Conservation (phyloP, 2,888 invertebrate genomes). For the Tetragonula carbonaria region DNA sequence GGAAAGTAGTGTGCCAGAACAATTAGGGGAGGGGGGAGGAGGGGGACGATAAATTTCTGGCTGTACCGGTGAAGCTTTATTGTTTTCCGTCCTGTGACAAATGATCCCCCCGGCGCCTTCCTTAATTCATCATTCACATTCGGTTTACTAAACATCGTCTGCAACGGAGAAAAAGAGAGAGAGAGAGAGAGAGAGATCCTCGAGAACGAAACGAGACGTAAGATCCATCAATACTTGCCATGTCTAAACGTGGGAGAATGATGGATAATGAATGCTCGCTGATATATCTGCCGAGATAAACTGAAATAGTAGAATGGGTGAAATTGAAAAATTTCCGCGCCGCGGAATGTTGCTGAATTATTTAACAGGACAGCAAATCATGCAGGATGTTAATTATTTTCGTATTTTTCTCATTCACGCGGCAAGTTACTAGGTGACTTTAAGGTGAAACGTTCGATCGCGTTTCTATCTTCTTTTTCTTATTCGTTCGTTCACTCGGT, state of each 20-base stretch:
- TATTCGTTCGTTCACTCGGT: too few species aligned
- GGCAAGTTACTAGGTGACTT: too few species aligned
- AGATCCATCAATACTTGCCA: constrained; percentile 9
- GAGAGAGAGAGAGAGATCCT: background rate
- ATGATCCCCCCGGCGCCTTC: constrained; percentile 41
- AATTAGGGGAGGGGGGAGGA: constrained; percentile 29
- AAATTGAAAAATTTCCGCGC: background rate
- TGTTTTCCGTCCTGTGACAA: constrained; percentile 53
- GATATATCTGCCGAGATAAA: background rate
- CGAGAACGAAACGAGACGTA: background rate
- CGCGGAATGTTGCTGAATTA: background rate
- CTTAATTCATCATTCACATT: constrained; percentile 49
- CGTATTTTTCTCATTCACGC: background rate
- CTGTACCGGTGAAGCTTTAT: constrained; percentile 46
- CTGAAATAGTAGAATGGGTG: background rate
- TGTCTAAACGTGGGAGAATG: background rate
- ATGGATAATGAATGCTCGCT: background rate
- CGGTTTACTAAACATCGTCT: constrained; percentile 29
- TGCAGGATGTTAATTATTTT: background rate
- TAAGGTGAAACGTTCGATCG: too few species aligned
- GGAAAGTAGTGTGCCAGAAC: constrained; percentile 32
- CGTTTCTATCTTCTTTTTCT: too few species aligned
- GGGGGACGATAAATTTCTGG: constrained; percentile 50
- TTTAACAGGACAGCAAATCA: background rate
- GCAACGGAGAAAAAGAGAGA: background rate